phyloP scores from a whole-genome alignment of 1,140 invertebrate genomes.

The Caenorhabditis remanei region DNA sequence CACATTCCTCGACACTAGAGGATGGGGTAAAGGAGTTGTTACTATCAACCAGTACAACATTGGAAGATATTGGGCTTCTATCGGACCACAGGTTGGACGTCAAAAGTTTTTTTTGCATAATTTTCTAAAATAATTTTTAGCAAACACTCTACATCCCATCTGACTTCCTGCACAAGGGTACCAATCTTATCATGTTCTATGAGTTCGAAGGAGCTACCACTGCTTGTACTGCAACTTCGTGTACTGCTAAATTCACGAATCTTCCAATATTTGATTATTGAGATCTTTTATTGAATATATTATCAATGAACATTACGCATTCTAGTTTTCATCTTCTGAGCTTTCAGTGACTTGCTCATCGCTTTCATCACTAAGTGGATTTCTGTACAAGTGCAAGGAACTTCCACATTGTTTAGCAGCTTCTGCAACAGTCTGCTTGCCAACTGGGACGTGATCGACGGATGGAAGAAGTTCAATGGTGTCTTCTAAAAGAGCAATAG shows the following conservation, averaged over 20 bases:
- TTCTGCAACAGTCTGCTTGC: slow-evolving; percentile 69
- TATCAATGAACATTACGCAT: not conserved
- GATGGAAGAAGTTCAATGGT: slow-evolving; percentile 47
- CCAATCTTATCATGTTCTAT: slow-evolving; percentile 33
- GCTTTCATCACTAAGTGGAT: slow-evolving; percentile 64
- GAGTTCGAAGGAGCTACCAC: slow-evolving; percentile 32
- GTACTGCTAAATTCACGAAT: slow-evolving; percentile 34
- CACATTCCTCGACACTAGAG: slow-evolving; percentile 57
- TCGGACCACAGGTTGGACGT: slow-evolving; percentile 57
- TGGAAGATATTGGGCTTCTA: slow-evolving; percentile 59
- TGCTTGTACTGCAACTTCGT: slow-evolving; percentile 4
- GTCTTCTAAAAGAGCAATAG: slow-evolving; percentile 2
- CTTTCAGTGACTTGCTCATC: slow-evolving; percentile 62
- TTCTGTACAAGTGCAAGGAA: slow-evolving; percentile 67
- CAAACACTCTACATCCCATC: slow-evolving; percentile 56
- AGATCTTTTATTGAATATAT: slow-evolving; percentile 24
- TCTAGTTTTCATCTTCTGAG: slow-evolving; percentile 58
- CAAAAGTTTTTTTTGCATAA: not conserved
- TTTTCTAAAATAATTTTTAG: not conserved
- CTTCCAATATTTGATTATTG: slow-evolving; percentile 29
- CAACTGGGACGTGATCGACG: slow-evolving; percentile 61
- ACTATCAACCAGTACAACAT: slow-evolving; percentile 63
- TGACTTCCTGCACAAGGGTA: slow-evolving; percentile 24
- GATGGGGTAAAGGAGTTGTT: slow-evolving; percentile 63
- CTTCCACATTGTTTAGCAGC: slow-evolving; percentile 66